Evolutionary conservation across 2,797 vertebrate genomes (phyloP).

Genomic region (Oreochromis mossambicus): DNA sequence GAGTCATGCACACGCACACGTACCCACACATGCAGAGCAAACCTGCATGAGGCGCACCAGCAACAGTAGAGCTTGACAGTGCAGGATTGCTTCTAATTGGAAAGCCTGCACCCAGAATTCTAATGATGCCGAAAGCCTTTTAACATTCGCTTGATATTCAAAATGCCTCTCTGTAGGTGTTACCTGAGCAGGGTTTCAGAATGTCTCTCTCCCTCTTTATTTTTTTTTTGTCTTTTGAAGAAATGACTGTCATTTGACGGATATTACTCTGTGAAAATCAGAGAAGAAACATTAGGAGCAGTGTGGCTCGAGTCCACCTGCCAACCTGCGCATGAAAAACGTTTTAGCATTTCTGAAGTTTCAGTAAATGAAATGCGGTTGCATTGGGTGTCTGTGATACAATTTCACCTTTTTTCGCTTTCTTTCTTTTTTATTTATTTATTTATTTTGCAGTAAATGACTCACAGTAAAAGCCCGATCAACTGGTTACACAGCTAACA

Average conservation of each 20-base stretch:
- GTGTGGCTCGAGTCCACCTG: not conserved
- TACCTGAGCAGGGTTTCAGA: conserved; percentile 26
- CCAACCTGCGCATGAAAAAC: not conserved
- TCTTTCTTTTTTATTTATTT: not conserved
- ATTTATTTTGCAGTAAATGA: not conserved
- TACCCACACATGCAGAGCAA: not conserved
- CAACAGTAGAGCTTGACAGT: conserved; percentile 16
- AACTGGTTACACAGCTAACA: conserved; percentile 1
- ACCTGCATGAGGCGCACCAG: conserved; percentile 37
- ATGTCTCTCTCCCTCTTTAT: not conserved
- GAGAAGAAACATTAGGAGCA: not conserved
- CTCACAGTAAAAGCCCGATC: conserved; percentile 33
- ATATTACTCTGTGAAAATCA: conserved; percentile 37
- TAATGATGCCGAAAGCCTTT: conserved; percentile 55
- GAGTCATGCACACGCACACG: not conserved
- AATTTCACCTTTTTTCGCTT: not conserved
- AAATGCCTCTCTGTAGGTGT: conserved; percentile 42
- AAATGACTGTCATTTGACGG: conserved; percentile 42
- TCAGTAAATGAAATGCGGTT: conserved; percentile 10
- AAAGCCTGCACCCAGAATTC: conserved; percentile 45
- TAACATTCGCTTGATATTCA: conserved; percentile 57
- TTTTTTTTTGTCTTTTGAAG: conserved; percentile 34
- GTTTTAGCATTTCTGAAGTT: conserved; percentile 23
- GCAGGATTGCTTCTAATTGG: conserved; percentile 58
- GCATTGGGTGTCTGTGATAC: conserved; percentile 12